Evolutionary conservation across 2,797 vertebrate genomes (phyloP).

Genomic region (Apodemus agrarius): DNA sequence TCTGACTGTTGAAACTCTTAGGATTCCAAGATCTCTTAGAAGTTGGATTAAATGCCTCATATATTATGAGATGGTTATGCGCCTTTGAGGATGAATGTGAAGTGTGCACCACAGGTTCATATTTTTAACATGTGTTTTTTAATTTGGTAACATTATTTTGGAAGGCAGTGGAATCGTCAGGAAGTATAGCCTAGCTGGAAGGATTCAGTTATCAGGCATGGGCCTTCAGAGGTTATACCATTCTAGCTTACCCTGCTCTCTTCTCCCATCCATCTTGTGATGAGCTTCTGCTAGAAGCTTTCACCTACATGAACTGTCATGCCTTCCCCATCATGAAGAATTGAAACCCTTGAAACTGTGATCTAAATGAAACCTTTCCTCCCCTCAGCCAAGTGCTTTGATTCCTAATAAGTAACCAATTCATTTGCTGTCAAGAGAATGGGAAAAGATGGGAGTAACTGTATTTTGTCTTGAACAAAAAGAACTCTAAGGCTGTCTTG

Average conservation of each 20-base stretch:
- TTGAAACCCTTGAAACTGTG: neutral
- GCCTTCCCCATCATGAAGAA: neutral
- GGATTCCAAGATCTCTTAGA: neutral
- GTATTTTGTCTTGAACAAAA: neutral
- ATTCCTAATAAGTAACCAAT: neutral
- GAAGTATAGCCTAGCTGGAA: neutral
- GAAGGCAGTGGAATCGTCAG: neutral
- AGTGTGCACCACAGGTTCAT: neutral
- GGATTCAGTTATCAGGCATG: neutral
- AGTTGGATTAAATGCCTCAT: neutral
- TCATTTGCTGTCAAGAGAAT: neutral
- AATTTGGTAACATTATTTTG: neutral
- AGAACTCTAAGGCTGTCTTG: neutral
- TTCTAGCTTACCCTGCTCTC: neutral
- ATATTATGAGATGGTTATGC: neutral
- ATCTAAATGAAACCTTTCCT: neutral
- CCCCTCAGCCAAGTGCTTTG: neutral
- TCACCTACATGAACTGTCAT: neutral
- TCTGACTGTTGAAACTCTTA: neutral
- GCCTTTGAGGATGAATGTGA: neutral
- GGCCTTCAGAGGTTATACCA: neutral
- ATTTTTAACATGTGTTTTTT: neutral
- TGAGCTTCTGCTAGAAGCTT: neutral
- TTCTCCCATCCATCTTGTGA: neutral
- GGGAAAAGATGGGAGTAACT: neutral